A percentile compares a stretch with the other conserved stretches of the same genome.
Conservation (phyloP, 1,140 invertebrate species). For the Dysdera silvatica region DNA sequence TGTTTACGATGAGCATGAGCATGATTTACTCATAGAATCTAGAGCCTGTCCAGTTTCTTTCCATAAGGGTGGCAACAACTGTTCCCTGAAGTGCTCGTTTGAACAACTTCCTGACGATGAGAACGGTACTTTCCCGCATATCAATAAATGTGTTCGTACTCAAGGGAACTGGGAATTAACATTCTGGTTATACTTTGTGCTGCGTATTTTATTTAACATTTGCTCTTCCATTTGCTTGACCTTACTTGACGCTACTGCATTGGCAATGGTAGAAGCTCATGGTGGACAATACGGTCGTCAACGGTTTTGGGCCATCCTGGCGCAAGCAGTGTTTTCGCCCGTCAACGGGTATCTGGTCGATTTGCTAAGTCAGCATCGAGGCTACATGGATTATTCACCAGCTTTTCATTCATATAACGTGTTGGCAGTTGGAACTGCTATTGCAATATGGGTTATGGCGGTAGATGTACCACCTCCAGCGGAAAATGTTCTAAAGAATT, state of each 20-base stretch:
- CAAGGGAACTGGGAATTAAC: constrained; percentile 58
- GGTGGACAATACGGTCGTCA: constrained; percentile 71
- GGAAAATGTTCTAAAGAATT: constrained; percentile 60
- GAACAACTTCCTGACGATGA: constrained; percentile 38
- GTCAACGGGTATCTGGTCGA: constrained; percentile 67
- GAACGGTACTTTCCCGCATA: constrained; percentile 21
- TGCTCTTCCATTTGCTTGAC: constrained; percentile 64
- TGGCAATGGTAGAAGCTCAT: constrained; percentile 65
- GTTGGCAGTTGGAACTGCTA: constrained; percentile 58
- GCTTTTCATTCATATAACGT: constrained; percentile 70
- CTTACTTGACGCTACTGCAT: constrained; percentile 74
- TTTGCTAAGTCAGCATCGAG: constrained; percentile 50
- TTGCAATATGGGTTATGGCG: constrained; percentile 63
- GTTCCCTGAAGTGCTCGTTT: constrained; percentile 22
- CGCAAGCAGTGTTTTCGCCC: constrained; percentile 69
- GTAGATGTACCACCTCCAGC: constrained; percentile 67
- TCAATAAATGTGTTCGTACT: constrained; percentile 31
- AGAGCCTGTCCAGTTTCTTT: constrained; percentile 14
- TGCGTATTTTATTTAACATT: constrained; percentile 65
- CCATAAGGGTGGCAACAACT: background rate
- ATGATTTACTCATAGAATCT: background rate
- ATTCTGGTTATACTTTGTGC: constrained; percentile 65
- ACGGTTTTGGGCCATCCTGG: constrained; percentile 66
- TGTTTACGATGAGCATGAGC: background rate
- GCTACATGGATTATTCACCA: constrained; percentile 52